Conservation (phyloP, 2,888 invertebrate species). For the Brachypterus glaber region DNA sequence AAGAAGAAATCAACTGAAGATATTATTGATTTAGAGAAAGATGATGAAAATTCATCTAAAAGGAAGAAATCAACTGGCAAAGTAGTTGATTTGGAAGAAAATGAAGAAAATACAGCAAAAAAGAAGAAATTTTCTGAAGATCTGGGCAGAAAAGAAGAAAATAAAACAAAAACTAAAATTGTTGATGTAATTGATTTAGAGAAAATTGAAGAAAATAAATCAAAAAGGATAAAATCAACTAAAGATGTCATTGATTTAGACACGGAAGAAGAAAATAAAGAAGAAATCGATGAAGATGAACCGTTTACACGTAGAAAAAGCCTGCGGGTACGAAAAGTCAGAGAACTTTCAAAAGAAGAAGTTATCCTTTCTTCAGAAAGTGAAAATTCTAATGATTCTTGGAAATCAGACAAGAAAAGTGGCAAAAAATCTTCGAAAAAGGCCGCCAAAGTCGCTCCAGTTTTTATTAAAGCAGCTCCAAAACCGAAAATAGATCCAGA, state of each 20-base stretch:
- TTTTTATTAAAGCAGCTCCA: slow-evolving; percentile 47
- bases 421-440: slow-evolving; percentile 14
- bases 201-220: not conserved
- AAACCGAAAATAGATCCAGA: slow-evolving; percentile 51
- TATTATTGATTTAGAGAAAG: no score
- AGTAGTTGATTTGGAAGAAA: slow-evolving; percentile 2
- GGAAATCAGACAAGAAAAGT: no score
- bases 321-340: no score
- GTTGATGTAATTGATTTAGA: slow-evolving; percentile 10
- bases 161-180: not conserved
- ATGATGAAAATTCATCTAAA: slow-evolving; percentile 1
- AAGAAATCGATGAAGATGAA: slow-evolving; percentile 8
- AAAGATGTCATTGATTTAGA: slow-evolving; percentile 5
- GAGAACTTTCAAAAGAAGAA: slow-evolving; percentile 6
- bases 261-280: slow-evolving; percentile 10
- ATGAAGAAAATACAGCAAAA: slow-evolving; percentile 17
- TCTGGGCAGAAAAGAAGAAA: slow-evolving; percentile 10
- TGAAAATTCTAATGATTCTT: slow-evolving; percentile 13
- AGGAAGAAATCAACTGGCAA: no score
- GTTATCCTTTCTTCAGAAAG: slow-evolving; percentile 17
- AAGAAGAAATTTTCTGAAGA: slow-evolving; percentile 16
- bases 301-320: no score
- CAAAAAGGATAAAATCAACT: not conserved
- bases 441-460: slow-evolving; percentile 55
- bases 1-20: no score